Evolutionary conservation across 2,888 invertebrate genomes (phyloP), one percentile per base, ranked within the genome.

Genomic region (Megaustenia siamemsis): DNA sequence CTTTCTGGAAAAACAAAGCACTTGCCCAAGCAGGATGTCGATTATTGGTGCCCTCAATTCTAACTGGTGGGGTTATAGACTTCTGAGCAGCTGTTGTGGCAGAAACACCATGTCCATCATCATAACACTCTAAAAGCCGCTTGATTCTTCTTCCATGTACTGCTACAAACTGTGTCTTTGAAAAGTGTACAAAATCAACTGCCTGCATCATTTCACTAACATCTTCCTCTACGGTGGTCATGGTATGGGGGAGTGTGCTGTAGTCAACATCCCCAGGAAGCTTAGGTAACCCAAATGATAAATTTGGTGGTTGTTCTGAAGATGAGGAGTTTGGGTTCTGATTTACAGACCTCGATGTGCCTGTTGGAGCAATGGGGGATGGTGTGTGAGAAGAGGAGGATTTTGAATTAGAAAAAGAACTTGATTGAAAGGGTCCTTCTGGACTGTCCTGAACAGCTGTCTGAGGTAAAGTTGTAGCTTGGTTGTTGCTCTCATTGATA

Each of bases 41-140:
- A 82, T 89, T 89, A 81, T 88, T 88, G 32, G 87, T 89, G 1
- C 88, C 88, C 12, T 86, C 87, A 69, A 88, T 83, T 32, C 86
- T 81, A 53, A 89, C 89, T 69, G 88, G 88, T n/a, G 89, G 89
- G 0, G 89, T 87, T n/a, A 89, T 89, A 63, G 89, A 89, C 76
- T 89, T 88, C 77, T 89, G 89, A n/a, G 89, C 88, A n/a, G 89
- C 89, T 18, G 88, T 88, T 35, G 89, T 88, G 15, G 89, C 89
- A 0, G 89, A 88, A 21, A 89, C 88, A 15, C 89, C 89, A 56
- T 87, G 86, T 3, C 89, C 89, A 69, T 89, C 89, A 66, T 89
- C 89, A 49, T 86, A 88, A 60, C 87, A 88, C 71, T 89, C 89
- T 73, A 89, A 45, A 60, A 89, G 87, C 8, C 89, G 86, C 63